These are phyloP conservation scores for Ophiodon elongatus DNA, from an alignment of 2,113 vertebrate genomes.

Conservation along the genomic window DNA sequence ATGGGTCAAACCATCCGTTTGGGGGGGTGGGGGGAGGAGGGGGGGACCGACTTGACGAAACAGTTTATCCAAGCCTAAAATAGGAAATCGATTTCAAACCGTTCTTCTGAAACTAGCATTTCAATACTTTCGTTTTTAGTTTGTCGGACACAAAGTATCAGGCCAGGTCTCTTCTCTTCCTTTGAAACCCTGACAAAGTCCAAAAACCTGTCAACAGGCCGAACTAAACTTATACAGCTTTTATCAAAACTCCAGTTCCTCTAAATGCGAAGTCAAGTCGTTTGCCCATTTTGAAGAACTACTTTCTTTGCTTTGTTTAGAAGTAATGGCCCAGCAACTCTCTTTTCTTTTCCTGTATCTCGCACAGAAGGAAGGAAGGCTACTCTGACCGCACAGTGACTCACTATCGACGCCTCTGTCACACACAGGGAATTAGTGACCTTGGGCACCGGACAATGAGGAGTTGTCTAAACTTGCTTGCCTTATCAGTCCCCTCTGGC, in stretches of 20 bases:
- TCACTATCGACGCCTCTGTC: slow-evolving; percentile 71
- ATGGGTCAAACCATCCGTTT: neutral
- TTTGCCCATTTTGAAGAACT: neutral
- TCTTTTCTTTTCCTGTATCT: slow-evolving; percentile 37
- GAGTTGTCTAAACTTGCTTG: slow-evolving; percentile 66
- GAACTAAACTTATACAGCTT: neutral
- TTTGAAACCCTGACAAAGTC: neutral
- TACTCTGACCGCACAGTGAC: slow-evolving; percentile 54
- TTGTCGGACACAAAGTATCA: neutral
- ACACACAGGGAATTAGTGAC: slow-evolving; percentile 77
- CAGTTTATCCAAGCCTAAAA: neutral
- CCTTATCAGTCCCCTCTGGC: slow-evolving; percentile 64
- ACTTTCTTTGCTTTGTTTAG: slow-evolving; percentile 9
- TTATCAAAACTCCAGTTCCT: neutral
- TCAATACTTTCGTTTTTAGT: neutral
- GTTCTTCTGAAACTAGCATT: neutral
- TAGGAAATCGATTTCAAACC: neutral
- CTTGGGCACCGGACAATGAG: slow-evolving; percentile 79
- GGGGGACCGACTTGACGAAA: neutral
- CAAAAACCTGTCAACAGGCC: neutral
- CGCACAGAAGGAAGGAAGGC: slow-evolving; percentile 42
- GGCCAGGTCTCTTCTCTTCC: neutral
- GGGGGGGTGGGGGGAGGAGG: neutral
- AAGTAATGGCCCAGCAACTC: neutral
- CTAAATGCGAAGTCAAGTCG: neutral